Conservation (phyloP, 2,113 vertebrate genomes). For the Forbesichthys papilliferus region DNA sequence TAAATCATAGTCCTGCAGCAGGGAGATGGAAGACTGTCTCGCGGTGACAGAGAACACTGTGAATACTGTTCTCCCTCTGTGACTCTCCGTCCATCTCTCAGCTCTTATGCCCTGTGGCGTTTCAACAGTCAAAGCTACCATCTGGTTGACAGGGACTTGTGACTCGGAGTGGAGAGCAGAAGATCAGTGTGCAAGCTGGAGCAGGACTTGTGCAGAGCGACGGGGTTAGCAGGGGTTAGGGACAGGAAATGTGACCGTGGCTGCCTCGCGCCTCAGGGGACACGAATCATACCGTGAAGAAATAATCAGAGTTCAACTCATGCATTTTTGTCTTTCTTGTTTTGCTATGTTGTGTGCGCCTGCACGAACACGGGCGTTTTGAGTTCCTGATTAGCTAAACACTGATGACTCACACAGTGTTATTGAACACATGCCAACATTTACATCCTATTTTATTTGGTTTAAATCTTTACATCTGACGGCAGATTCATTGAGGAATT, state of each 20-base stretch:
- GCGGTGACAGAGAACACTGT: slow-evolving; percentile 51
- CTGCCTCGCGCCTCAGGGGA: background rate
- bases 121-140: slow-evolving; percentile 47
- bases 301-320: background rate
- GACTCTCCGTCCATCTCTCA: background rate
- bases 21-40: slow-evolving; percentile 58
- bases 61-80: slow-evolving; percentile 19
- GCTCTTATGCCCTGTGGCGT: slow-evolving; percentile 32
- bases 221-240: slow-evolving; percentile 13
- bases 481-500: too few relatives aligned
- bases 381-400: too few relatives aligned
- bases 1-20: slow-evolving; percentile 66
- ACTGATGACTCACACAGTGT: too few relatives aligned
- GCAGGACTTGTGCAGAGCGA: slow-evolving; percentile 6
- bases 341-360: too few relatives aligned
- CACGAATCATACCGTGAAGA: background rate
- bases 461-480: too few relatives aligned
- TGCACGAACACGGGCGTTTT: too few relatives aligned
- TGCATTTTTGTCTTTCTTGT: too few relatives aligned
- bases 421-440: too few relatives aligned
- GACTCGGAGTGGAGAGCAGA: slow-evolving; percentile 39
- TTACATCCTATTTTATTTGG: too few relatives aligned
- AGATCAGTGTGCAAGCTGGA: slow-evolving; percentile 22
- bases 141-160: slow-evolving; percentile 50
- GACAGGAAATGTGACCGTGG: background rate